phyloP scores from a whole-genome alignment of 2,888 invertebrate species.

The Graphium colonna region DNA sequence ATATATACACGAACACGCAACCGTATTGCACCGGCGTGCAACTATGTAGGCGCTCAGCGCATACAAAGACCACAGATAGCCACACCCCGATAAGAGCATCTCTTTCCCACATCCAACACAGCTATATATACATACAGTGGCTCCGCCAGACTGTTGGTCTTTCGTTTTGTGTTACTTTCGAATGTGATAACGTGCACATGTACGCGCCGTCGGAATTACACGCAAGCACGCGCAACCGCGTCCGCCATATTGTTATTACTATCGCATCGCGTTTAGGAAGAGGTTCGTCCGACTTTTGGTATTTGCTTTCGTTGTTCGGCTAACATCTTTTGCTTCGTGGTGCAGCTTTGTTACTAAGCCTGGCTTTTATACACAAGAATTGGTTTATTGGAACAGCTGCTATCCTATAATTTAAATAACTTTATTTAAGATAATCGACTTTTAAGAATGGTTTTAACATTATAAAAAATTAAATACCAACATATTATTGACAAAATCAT shows the following conservation, averaged over 20 bases:
- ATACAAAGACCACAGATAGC: slow-evolving; percentile 64
- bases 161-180: slow-evolving; percentile 43
- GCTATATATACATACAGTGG: slow-evolving; percentile 7
- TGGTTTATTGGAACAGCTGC: too few relatives aligned
- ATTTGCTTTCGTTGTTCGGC: slow-evolving; percentile 67
- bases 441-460: too few relatives aligned
- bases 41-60: slow-evolving; percentile 53
- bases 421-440: too few relatives aligned
- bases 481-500: too few relatives aligned
- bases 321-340: slow-evolving; percentile 67
- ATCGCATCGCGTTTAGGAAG: slow-evolving; percentile 61
- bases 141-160: slow-evolving; percentile 41
- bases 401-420: too few relatives aligned
- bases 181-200: slow-evolving; percentile 32
- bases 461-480: too few relatives aligned
- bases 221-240: slow-evolving; percentile 43
- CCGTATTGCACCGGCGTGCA: slow-evolving; percentile 48
- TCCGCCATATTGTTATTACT: slow-evolving; percentile 65
- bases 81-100: slow-evolving; percentile 66
- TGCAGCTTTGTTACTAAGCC: slow-evolving; percentile 69
- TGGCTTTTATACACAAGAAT: too few relatives aligned
- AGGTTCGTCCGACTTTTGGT: slow-evolving; percentile 53
- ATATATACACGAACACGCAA: slow-evolving; percentile 27
- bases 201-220: slow-evolving; percentile 44
- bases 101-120: slow-evolving; percentile 48